phyloP scores from a whole-genome alignment of 2,113 vertebrate genomes.

The Anser brachyrhynchus region DNA sequence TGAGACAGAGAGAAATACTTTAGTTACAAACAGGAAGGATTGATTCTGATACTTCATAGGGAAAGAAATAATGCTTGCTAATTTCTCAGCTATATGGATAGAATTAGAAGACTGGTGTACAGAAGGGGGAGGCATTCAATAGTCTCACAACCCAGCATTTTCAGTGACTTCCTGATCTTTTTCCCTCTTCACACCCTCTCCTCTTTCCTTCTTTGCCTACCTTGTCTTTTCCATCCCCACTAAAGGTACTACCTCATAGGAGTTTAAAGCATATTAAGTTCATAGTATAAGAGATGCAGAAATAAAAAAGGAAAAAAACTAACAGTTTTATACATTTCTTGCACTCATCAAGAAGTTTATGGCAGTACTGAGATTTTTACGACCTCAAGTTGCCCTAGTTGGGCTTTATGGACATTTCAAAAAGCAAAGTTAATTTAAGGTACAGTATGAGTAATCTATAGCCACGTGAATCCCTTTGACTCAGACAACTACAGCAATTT shows the following conservation, averaged over 20 bases:
- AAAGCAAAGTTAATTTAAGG: neutral
- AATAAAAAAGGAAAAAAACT: neutral
- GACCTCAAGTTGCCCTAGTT: neutral
- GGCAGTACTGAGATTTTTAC: neutral
- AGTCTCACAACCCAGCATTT: fast-evolving
- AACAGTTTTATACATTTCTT: neutral
- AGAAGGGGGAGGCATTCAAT: neutral
- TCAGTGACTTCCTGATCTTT: neutral
- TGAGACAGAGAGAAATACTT: neutral
- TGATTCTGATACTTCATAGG: neutral
- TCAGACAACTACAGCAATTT: neutral
- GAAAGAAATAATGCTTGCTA: neutral
- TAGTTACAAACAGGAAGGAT: neutral
- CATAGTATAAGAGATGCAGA: neutral
- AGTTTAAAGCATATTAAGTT: neutral
- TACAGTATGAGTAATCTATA: neutral
- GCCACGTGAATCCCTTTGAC: neutral
- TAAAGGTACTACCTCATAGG: neutral
- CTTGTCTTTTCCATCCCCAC: neutral
- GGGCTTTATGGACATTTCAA: neutral
- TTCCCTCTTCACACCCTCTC: neutral
- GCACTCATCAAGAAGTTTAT: neutral
- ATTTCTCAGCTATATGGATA: neutral
- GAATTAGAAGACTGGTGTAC: neutral
- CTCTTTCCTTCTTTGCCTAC: neutral